Base-by-base conservation (phyloP, 2,888 invertebrate species). In the Oligia fasciuncula region DNA sequence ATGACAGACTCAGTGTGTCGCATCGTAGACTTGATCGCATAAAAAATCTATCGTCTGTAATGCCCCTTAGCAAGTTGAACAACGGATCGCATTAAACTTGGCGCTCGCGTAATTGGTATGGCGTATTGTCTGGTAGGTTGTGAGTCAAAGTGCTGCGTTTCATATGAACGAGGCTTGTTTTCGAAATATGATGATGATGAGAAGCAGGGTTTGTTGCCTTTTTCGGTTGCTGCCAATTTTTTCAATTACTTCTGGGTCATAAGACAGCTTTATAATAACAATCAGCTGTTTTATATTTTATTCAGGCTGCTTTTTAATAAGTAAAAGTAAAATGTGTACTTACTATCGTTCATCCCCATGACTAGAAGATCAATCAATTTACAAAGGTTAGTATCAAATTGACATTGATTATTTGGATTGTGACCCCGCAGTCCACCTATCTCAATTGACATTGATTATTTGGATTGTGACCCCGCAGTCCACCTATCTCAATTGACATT, bases 11-110 rank as follows among this genome's bases (percentile, higher is more conserved):
- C 6, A 3, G 5, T 29, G 49, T 5, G 11, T 68, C 29, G 17
- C 11, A 5, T 68, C 19, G 17, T 5, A 68, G n/a, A 68, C 5
- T 68, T n/a, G 17, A 67, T 46, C 67, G 17, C 4, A 11, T 68
- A 46, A 19, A 29, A 9, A 46, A 46, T 19, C 46, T 57, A 17
- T 35, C 8, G 17, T 46, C 13, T 51, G 70, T 0, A 63, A n/a
- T 19, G 19, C 8, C n/a, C 54, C 46, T 73, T 62, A 40, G 57
- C 19, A 40, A 73, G 62, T 65, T 74, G 29, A 81, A 76, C 72
- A 81, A 77, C 63, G 69, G 72, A 71, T 51, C 35, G 51, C 62
- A 77, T 84, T 62, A 76, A 73, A 84, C 71, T 81, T 76, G 23
- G 6, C 14, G 68, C 46, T 43, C 63, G 19, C 68, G 74, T 85